These are phyloP conservation scores for Montipora capitata DNA, from an alignment of 92 coral and sea anemone species.

Conservation along the genomic window DNA sequence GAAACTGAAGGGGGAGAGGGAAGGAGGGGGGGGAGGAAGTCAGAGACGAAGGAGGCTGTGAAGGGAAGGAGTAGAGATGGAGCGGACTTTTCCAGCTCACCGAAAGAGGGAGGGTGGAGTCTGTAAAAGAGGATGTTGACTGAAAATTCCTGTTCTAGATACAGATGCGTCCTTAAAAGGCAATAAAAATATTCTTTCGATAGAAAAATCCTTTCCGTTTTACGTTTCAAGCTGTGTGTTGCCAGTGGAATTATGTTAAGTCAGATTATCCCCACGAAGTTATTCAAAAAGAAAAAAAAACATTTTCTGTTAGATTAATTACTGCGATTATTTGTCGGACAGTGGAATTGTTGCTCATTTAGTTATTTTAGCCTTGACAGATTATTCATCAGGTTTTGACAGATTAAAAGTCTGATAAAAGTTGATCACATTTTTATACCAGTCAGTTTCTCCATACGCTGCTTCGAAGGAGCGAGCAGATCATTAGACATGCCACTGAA, in stretches of 20 bases:
- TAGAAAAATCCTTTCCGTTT: background rate
- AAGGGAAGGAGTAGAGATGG: too few relatives aligned
- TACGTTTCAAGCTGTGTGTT: background rate
- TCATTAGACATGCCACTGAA: constrained; percentile 1
- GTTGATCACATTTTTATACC: background rate
- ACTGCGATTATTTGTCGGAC: background rate
- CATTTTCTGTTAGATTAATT: too few relatives aligned
- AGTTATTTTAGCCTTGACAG: background rate
- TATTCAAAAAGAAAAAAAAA: background rate
- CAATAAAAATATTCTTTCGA: background rate
- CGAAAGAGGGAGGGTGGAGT: too few relatives aligned
- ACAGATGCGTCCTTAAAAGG: too few relatives aligned
- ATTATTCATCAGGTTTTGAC: too few relatives aligned
- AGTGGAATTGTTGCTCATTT: background rate
- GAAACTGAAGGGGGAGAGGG: too few relatives aligned
- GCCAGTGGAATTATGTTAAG: background rate
- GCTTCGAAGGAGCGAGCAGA: background rate
- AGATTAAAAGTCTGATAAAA: background rate
- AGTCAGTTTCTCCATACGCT: background rate
- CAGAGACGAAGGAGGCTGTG: too few relatives aligned
- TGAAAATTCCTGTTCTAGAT: too few relatives aligned
- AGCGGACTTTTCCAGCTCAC: too few relatives aligned
- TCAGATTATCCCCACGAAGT: background rate
- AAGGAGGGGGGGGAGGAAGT: too few relatives aligned
- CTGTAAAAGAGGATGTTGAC: too few relatives aligned